phyloP scores from a whole-genome alignment of 2,888 invertebrate species.

The Muschampia plurimacula region DNA sequence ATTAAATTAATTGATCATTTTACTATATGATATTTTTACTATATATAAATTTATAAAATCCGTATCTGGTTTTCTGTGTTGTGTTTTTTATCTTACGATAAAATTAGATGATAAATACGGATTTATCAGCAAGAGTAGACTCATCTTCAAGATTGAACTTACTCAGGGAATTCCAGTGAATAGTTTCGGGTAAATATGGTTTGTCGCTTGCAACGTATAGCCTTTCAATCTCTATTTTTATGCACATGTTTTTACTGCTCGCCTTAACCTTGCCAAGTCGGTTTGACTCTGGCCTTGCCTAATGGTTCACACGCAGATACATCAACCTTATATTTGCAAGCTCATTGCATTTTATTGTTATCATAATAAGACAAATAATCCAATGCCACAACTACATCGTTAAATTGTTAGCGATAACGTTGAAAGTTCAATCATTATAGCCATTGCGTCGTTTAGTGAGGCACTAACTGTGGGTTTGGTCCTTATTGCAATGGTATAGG shows the following conservation, averaged over 20 bases:
- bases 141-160: background rate
- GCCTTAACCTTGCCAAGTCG: slow-evolving; percentile 70
- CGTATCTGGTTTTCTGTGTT: background rate
- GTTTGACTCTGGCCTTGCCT: slow-evolving; percentile 63
- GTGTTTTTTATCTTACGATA: background rate
- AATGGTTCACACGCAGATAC: slow-evolving; percentile 58
- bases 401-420: slow-evolving; percentile 34
- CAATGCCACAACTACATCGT: slow-evolving; percentile 33
- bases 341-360: slow-evolving; percentile 46
- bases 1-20: background rate
- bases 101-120: background rate
- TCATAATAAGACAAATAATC: slow-evolving; percentile 47
- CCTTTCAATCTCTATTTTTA: slow-evolving; percentile 43
- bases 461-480: slow-evolving; percentile 21
- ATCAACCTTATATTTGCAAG: slow-evolving; percentile 40
- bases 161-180: background rate
- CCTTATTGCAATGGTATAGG: slow-evolving; percentile 32
- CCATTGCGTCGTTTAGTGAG: slow-evolving; percentile 32
- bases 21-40: too few relatives aligned
- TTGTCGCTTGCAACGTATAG: slow-evolving; percentile 18
- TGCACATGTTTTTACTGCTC: slow-evolving; percentile 64
- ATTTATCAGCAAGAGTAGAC: background rate
- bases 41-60: background rate
- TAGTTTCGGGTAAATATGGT: background rate
- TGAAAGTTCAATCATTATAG: slow-evolving; percentile 44